These are phyloP conservation scores for Calliscelio sp. DNA, from an alignment of 2,888 invertebrate species.

Conservation along the genomic window DNA sequence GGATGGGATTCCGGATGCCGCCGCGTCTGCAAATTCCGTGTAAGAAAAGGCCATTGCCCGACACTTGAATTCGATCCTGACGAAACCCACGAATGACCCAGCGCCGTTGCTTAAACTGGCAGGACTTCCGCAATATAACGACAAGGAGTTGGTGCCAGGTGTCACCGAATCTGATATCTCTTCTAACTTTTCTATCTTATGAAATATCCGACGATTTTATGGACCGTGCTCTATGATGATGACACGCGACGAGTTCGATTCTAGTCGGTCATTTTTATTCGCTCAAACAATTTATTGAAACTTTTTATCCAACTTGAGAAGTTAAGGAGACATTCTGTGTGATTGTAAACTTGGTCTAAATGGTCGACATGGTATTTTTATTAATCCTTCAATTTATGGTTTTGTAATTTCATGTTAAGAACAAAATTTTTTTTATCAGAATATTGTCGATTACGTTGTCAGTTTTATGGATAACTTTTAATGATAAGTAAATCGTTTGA, in stretches of 20 bases:
- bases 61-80: slow-evolving; percentile 70
- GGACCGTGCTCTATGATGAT: slow-evolving; percentile 42
- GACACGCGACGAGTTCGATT: not conserved
- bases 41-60: slow-evolving; percentile 71
- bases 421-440: no score
- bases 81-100: slow-evolving; percentile 66
- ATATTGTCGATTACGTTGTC: no score
- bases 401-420: no score
- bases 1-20: slow-evolving; percentile 70
- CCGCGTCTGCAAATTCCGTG: slow-evolving; percentile 72
- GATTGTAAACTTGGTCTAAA: no score
- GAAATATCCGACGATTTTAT: slow-evolving; percentile 43
- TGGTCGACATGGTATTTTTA: no score
- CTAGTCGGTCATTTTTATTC: no score
- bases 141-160: slow-evolving; percentile 67
- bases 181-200: slow-evolving; percentile 43
- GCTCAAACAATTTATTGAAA: no score
- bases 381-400: no score
- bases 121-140: slow-evolving; percentile 65
- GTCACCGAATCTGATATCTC: slow-evolving; percentile 65
- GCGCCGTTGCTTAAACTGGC: slow-evolving; percentile 45
- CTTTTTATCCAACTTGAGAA: no score
- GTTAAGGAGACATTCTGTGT: no score
- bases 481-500: no score
- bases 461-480: no score